These are phyloP conservation scores for Echeneis naucrates DNA, from an alignment of 2,797 vertebrate species.

Conservation along the genomic window DNA sequence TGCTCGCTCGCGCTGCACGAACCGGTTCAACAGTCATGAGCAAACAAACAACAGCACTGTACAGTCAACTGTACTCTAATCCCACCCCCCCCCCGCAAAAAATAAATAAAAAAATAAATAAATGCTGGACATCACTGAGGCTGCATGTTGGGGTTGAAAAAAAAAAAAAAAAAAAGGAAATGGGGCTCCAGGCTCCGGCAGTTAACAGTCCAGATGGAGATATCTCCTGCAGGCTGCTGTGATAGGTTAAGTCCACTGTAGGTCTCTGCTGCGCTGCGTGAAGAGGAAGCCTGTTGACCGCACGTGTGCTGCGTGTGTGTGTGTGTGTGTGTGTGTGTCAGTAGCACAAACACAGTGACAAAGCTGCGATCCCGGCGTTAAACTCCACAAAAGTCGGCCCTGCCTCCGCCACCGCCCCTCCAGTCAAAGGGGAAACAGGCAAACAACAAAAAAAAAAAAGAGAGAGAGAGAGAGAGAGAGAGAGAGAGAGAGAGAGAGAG, in stretches of 20 bases:
- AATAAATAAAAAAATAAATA: no score
- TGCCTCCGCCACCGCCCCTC: constrained; percentile 53
- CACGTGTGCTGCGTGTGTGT: constrained; percentile 60
- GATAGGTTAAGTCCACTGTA: constrained; percentile 24
- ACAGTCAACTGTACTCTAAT: constrained; percentile 21
- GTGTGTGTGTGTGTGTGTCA: constrained; percentile 35
- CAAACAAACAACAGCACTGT: constrained; percentile 30
- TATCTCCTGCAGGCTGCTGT: constrained; percentile 13
- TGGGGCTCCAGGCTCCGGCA: not conserved
- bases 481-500: not conserved
- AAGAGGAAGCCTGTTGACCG: constrained; percentile 15
- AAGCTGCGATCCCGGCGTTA: constrained; percentile 65
- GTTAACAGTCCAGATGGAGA: constrained; percentile 31
- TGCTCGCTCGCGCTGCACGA: constrained; percentile 30
- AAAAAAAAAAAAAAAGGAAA: no score
- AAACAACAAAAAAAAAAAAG: constrained; percentile 39
- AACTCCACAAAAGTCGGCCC: constrained; percentile 70
- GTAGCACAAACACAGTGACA: constrained; percentile 65
- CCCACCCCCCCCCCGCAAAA: no score
- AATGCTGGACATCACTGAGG: constrained; percentile 6
- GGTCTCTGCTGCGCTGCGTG: constrained; percentile 23
- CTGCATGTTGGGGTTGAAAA: not conserved
- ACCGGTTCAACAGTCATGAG: constrained; percentile 38
- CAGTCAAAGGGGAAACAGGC: constrained; percentile 36
- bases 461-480: constrained; percentile 42